Evolutionary conservation across 2,888 invertebrate species (phyloP).

Genomic region (Patella pellucida): DNA sequence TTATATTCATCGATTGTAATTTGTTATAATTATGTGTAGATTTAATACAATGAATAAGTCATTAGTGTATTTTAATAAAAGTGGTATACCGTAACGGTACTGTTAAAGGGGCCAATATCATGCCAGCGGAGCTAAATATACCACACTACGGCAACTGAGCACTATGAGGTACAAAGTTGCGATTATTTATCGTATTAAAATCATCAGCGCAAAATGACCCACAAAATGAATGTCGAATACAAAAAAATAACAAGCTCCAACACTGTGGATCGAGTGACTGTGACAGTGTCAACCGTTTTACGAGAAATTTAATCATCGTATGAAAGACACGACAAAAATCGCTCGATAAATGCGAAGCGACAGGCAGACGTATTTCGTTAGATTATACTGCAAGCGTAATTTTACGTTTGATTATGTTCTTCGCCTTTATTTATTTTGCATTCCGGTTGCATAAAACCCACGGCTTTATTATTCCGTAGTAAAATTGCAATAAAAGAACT

Average conservation of each 20-base stretch:
- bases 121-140: too few species aligned
- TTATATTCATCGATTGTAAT: too few species aligned
- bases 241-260: background rate
- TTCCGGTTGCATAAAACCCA: background rate
- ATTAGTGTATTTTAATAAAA: too few species aligned
- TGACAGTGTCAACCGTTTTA: slow-evolving; percentile 1
- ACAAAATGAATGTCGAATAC: background rate
- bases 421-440: background rate
- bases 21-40: too few species aligned
- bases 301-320: background rate
- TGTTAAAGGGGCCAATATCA: too few species aligned
- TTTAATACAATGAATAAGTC: too few species aligned
- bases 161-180: background rate
- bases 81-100: too few species aligned
- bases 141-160: background rate
- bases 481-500: background rate
- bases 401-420: background rate
- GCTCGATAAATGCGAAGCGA: background rate
- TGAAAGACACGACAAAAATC: background rate
- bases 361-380: background rate
- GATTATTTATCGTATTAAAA: background rate
- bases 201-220: background rate
- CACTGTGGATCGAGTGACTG: background rate
- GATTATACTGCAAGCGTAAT: background rate
- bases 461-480: background rate